These are phyloP conservation scores for Acleris literana DNA, from an alignment of 2,888 invertebrate genomes.

Conservation along the genomic window DNA sequence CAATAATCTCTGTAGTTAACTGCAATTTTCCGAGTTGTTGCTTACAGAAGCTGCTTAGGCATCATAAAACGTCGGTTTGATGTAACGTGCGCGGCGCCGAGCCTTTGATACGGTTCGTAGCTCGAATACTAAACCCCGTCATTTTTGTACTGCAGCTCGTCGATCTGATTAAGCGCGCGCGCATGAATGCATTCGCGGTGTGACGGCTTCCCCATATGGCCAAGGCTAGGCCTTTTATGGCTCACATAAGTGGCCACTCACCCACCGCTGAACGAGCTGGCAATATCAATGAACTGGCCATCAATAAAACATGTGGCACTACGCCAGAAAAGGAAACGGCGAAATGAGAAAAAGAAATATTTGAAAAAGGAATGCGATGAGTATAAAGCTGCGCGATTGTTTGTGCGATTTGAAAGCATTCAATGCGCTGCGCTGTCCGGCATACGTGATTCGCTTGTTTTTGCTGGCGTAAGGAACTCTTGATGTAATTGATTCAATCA, in stretches of 20 bases:
- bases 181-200: constrained; percentile 78
- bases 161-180: constrained; percentile 72
- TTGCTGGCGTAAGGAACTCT: constrained; percentile 43
- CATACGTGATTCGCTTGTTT: constrained; percentile 71
- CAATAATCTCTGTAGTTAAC: constrained; percentile 4
- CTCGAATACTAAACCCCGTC: constrained; percentile 45
- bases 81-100: constrained; percentile 16
- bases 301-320: constrained; percentile 83
- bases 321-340: constrained; percentile 80
- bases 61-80: constrained; percentile 11
- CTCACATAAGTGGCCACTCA: constrained; percentile 81
- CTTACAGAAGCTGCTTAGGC: constrained; percentile 18
- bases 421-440: constrained; percentile 70
- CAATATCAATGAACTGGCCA: constrained; percentile 83
- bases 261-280: constrained; percentile 81
- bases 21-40: constrained; percentile 8
- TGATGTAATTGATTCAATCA: constrained; percentile 64
- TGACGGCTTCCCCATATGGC: constrained; percentile 81
- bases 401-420: constrained; percentile 76
- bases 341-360: constrained; percentile 81
- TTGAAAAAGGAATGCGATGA: constrained; percentile 74
- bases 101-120: constrained; percentile 30
- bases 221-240: constrained; percentile 82
- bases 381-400: constrained; percentile 70
- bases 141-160: constrained; percentile 68